Evolutionary conservation across 2,888 invertebrate genomes (phyloP).

Genomic region (Nymphalis urticae): DNA sequence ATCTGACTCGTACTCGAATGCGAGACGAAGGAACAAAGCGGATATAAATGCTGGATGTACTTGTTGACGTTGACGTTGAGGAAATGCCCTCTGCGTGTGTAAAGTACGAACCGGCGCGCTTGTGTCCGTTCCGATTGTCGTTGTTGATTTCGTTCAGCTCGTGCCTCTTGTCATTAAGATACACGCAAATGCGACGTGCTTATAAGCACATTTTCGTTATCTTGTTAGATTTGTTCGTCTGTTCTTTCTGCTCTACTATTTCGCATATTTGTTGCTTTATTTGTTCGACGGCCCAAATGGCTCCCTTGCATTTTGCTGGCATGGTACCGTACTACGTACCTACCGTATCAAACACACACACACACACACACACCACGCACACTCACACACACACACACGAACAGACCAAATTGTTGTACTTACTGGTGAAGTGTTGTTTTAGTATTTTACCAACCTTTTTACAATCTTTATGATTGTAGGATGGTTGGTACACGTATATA

Average conservation of each 20-base stretch:
- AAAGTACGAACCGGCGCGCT: slow-evolving; percentile 36
- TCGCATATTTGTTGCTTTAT: too few relatives aligned
- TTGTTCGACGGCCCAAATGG: too few relatives aligned
- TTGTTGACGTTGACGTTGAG: slow-evolving; percentile 33
- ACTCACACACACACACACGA: too few relatives aligned
- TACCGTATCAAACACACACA: too few relatives aligned
- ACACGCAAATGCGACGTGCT: slow-evolving; percentile 31
- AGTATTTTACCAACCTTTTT: too few relatives aligned
- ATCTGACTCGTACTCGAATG: slow-evolving; percentile 37
- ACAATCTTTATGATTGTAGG: too few relatives aligned
- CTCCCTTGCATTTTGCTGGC: too few relatives aligned
- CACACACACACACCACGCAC: too few relatives aligned
- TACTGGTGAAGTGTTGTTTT: too few relatives aligned
- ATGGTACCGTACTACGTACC: too few relatives aligned
- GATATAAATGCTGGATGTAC: slow-evolving; percentile 9
- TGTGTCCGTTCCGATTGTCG: slow-evolving; percentile 30
- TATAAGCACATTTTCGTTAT: slow-evolving; percentile 31
- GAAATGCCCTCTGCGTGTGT: slow-evolving; percentile 31
- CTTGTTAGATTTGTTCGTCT: slow-evolving; percentile 40
- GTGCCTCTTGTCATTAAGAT: slow-evolving; percentile 27
- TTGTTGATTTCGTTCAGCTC: slow-evolving; percentile 35
- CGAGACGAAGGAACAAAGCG: background rate
- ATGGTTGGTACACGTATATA: too few relatives aligned
- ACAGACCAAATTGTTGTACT: too few relatives aligned
- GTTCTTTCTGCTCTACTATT: slow-evolving; percentile 8